A percentile compares a stretch with the other conserved stretches of the same genome.
These are phyloP conservation scores for Muricea muricata DNA, from an alignment of 92 coral and sea anemone genomes.

Conservation along the genomic window DNA sequence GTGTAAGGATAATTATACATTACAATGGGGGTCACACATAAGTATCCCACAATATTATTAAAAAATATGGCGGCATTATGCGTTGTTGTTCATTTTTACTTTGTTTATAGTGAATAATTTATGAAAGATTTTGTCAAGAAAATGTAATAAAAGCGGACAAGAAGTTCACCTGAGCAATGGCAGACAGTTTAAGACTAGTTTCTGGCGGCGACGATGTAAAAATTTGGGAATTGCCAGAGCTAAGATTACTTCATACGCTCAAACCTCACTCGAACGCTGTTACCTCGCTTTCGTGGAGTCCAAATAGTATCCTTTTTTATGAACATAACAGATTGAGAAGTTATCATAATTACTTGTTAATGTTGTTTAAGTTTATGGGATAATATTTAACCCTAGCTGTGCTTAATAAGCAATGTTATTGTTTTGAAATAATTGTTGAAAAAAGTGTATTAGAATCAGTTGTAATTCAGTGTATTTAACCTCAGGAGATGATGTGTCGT, in stretches of 20 bases:
- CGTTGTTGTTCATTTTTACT: background rate
- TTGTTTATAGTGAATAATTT: conserved; percentile 43
- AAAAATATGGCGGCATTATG: conserved; percentile 43
- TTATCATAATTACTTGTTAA: conserved; percentile 5
- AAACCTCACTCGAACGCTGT: conserved; percentile 82
- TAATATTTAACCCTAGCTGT: background rate
- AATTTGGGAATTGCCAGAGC: conserved; percentile 89
- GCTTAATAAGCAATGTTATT: background rate
- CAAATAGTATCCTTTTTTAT: conserved; percentile 86
- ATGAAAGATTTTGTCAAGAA: conserved; percentile 6
- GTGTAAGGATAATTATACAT: too few species aligned
- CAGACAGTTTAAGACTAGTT: conserved; percentile 78
- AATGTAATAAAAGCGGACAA: conserved; percentile 3
- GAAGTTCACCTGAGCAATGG: conserved; percentile 50
- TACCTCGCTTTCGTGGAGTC: conserved; percentile 92
- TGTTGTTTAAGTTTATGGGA: background rate
- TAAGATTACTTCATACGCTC: conserved; percentile 71
- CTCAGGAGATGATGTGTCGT: background rate
- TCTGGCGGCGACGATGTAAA: conserved; percentile 94
- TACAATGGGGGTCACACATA: too few species aligned
- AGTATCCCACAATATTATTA: too few species aligned
- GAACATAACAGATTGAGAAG: background rate
- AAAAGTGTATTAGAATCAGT: background rate
- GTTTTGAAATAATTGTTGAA: background rate
- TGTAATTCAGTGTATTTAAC: background rate